A percentile compares a stretch with the other conserved stretches of the same genome.
Evolutionary conservation across 2,797 vertebrate species (phyloP).

Genomic region (Pseudomugil tenellus): DNA sequence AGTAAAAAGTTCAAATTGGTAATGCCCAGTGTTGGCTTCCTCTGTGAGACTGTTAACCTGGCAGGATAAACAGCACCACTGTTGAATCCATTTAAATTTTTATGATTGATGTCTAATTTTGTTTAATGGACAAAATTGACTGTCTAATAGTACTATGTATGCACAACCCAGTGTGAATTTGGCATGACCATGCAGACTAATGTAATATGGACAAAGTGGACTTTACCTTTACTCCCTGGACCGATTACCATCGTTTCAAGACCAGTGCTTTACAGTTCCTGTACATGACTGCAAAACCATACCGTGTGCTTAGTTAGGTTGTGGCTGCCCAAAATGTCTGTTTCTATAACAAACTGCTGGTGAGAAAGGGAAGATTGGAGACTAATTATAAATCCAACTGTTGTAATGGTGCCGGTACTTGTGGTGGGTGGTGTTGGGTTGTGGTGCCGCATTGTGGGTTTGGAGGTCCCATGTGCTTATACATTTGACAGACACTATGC

Average conservation of each 20-base stretch:
- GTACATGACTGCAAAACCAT: constrained; percentile 69
- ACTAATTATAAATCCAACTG: constrained; percentile 39
- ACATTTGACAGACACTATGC: constrained; percentile 72
- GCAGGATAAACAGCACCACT: constrained; percentile 24
- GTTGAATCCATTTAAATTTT: constrained; percentile 15
- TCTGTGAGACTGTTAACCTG: constrained; percentile 30
- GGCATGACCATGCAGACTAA: constrained; percentile 17
- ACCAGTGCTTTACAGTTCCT: constrained; percentile 50
- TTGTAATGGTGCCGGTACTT: constrained; percentile 42
- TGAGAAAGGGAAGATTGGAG: constrained; percentile 50
- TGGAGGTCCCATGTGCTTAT: constrained; percentile 74
- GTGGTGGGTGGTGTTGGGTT: constrained; percentile 62
- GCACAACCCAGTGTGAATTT: constrained; percentile 24
- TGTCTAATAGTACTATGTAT: constrained; percentile 9
- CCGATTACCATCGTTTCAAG: constrained; percentile 45
- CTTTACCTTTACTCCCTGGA: constrained; percentile 31
- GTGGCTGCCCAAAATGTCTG: constrained; percentile 49
- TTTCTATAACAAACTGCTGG: constrained; percentile 69
- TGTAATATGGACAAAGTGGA: constrained; percentile 41
- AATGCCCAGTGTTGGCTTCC: constrained; percentile 40
- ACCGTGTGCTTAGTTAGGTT: constrained; percentile 65
- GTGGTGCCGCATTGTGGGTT: constrained; percentile 51
- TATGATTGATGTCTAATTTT: constrained; percentile 29
- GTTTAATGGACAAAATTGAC: constrained; percentile 16
- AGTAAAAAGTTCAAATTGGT: constrained; percentile 39